Conservation (phyloP, 2,888 invertebrate genomes). For the Alloplasta piceator region DNA sequence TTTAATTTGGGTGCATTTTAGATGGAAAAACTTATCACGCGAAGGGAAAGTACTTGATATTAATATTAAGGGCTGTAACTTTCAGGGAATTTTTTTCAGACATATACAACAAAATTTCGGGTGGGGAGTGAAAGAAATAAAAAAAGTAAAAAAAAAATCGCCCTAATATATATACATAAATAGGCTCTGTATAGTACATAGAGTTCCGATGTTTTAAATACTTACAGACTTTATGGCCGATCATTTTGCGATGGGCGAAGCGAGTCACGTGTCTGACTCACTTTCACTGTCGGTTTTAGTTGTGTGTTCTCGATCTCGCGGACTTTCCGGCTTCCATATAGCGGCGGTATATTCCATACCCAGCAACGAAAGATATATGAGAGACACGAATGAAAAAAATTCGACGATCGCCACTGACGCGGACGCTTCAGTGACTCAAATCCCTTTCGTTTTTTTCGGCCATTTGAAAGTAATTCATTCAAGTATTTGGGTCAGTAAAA, state of each 20-base stretch:
- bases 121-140: too few relatives aligned
- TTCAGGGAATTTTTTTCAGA: too few relatives aligned
- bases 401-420: neutral
- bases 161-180: too few relatives aligned
- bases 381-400: neutral
- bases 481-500: neutral
- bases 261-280: conserved; percentile 64
- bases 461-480: neutral
- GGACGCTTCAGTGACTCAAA: neutral
- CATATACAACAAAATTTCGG: too few relatives aligned
- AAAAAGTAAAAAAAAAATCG: too few relatives aligned
- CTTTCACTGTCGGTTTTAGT: conserved; percentile 61
- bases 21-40: too few relatives aligned
- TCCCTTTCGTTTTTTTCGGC: neutral
- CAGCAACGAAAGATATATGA: neutral
- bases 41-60: too few relatives aligned
- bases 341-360: neutral
- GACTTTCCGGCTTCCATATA: conserved; percentile 30
- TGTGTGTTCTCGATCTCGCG: conserved; percentile 46
- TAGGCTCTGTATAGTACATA: neutral
- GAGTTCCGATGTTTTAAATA: neutral
- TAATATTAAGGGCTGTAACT: too few relatives aligned
- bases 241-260: conserved; percentile 44
- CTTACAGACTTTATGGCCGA: neutral
- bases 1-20: too few relatives aligned